Percentiles rank a stretch among this genome's conserved stretches.
phyloP scores from a whole-genome alignment of 2,797 vertebrate genomes.

The Dryobates pubescens region DNA sequence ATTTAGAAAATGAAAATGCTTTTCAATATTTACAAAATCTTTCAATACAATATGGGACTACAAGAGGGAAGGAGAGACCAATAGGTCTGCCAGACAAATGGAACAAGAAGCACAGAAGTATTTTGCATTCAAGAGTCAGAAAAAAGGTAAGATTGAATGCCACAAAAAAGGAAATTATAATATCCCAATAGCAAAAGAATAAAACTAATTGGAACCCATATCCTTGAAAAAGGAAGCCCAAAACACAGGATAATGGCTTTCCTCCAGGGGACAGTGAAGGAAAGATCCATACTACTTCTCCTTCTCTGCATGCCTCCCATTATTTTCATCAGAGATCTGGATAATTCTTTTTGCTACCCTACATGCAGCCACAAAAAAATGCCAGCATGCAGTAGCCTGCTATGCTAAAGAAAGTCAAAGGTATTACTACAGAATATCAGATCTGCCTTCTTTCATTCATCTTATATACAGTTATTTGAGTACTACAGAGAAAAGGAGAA shows the following conservation, averaged over 20 bases:
- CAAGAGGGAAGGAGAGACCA: neutral
- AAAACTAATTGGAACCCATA: neutral
- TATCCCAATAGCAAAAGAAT: neutral
- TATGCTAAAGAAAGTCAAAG: neutral
- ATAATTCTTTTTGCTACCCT: neutral
- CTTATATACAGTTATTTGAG: neutral
- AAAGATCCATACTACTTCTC: neutral
- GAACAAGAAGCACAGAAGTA: neutral
- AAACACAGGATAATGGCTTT: neutral
- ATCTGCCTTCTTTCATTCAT: neutral
- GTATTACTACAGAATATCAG: neutral
- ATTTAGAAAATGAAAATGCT: neutral
- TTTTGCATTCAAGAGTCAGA: neutral
- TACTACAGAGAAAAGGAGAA: neutral
- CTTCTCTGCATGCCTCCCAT: neutral
- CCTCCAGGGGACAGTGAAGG: neutral
- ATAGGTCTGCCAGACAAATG: neutral
- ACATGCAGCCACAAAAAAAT: neutral
- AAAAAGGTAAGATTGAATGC: neutral
- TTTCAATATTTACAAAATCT: neutral
- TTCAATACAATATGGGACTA: neutral
- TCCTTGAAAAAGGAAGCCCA: neutral
- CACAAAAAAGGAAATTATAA: neutral
- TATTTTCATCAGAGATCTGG: neutral
- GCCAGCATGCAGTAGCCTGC: neutral